Evolutionary conservation across 1,140 invertebrate species (phyloP).

Genomic region (Palaemon carinicauda): DNA sequence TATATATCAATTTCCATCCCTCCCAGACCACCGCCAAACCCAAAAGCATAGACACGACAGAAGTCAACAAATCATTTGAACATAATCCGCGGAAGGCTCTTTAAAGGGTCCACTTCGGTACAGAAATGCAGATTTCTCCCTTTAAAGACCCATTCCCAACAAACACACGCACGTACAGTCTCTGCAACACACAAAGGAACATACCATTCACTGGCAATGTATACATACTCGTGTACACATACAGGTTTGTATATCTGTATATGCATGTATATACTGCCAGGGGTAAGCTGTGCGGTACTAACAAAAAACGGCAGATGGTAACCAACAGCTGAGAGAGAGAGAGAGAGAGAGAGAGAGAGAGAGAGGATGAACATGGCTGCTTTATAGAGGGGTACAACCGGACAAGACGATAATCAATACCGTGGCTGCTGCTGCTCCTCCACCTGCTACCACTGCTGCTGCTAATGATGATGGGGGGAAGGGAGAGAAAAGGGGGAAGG

Average conservation of each 20-base stretch:
- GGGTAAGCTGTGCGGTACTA: not conserved
- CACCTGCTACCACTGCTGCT: too few relatives aligned
- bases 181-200: too few relatives aligned
- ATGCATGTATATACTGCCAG: not conserved
- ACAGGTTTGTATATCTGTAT: not conserved
- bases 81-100: too few relatives aligned
- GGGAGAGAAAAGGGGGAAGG: not conserved
- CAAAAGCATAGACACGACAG: too few relatives aligned
- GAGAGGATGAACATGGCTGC: not conserved
- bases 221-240: not conserved
- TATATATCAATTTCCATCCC: too few relatives aligned
- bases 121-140: too few relatives aligned
- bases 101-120: too few relatives aligned
- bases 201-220: too few relatives aligned
- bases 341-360: constrained; percentile 28
- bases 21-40: too few relatives aligned
- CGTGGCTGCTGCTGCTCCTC: not conserved
- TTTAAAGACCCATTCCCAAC: too few relatives aligned
- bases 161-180: too few relatives aligned
- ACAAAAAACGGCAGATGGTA: not conserved
- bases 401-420: not conserved
- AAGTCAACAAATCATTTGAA: too few relatives aligned
- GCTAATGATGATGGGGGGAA: not conserved
- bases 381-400: not conserved
- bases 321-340: not conserved